A percentile compares a stretch with the other conserved stretches of the same genome.
phyloP scores from a whole-genome alignment of 2,113 vertebrate genomes.

The Motacilla tschutschensis region DNA sequence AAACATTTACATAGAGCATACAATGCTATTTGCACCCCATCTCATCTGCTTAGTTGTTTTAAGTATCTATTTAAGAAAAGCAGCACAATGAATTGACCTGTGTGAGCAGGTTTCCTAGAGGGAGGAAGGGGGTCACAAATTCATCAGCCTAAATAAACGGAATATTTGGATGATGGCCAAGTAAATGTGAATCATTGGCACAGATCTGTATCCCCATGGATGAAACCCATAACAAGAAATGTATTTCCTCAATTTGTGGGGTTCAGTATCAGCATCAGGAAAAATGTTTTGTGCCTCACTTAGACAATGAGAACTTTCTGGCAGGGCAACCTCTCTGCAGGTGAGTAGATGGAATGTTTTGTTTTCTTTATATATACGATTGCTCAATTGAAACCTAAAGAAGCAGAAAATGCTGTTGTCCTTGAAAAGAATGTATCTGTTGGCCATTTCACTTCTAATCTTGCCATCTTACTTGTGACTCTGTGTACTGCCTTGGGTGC shows the following conservation, averaged over 20 bases:
- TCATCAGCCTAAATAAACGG: neutral
- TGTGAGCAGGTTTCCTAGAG: neutral
- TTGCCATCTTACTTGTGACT: neutral
- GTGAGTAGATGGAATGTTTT: neutral
- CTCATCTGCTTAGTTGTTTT: neutral
- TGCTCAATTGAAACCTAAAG: constrained; percentile 4
- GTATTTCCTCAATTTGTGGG: neutral
- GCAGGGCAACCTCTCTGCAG: neutral
- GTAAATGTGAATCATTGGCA: neutral
- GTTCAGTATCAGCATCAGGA: neutral
- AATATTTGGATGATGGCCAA: constrained; percentile 22
- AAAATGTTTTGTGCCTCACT: neutral
- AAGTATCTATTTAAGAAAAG: neutral
- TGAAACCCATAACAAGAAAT: neutral
- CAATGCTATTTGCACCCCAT: neutral
- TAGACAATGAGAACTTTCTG: neutral
- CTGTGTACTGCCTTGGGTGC: neutral
- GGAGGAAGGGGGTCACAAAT: neutral
- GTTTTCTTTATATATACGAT: neutral
- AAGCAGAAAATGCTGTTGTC: neutral
- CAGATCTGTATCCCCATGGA: neutral
- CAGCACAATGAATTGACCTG: neutral
- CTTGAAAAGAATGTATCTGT: neutral
- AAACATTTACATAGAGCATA: neutral
- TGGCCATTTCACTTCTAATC: neutral